phyloP scores from a whole-genome alignment of 2,113 vertebrate genomes.

The Diphyllodes magnificus region DNA sequence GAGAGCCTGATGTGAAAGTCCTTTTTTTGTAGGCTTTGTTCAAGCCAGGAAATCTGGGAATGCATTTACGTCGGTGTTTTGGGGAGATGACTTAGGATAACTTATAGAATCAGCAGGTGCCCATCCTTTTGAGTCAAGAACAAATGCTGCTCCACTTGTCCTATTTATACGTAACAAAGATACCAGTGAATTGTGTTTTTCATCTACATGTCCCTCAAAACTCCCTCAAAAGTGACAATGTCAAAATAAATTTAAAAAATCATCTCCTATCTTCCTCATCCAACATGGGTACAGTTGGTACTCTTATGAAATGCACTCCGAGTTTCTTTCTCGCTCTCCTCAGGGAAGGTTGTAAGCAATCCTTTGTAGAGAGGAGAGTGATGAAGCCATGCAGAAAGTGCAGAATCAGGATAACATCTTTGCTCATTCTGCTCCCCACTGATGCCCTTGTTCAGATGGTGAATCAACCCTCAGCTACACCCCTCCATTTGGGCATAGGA shows the following conservation, averaged over 20 bases:
- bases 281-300: neutral
- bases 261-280: neutral
- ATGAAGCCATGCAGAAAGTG: neutral
- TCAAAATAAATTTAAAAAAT: neutral
- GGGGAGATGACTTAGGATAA: neutral
- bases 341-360: neutral
- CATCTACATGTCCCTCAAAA: neutral
- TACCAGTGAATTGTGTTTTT: neutral
- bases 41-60: neutral
- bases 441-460: neutral
- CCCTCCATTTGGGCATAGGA: neutral
- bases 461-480: neutral
- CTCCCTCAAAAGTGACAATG: neutral
- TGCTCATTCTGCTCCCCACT: neutral
- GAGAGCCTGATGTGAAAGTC: neutral
- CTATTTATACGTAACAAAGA: neutral
- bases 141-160: neutral
- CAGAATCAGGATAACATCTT: neutral
- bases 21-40: neutral
- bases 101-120: neutral
- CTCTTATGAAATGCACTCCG: neutral
- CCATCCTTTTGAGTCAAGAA: neutral
- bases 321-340: accelerated
- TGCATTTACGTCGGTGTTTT: neutral
- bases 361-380: neutral